Conservation (phyloP, 2,113 vertebrate species). For the Felis catus region DNA sequence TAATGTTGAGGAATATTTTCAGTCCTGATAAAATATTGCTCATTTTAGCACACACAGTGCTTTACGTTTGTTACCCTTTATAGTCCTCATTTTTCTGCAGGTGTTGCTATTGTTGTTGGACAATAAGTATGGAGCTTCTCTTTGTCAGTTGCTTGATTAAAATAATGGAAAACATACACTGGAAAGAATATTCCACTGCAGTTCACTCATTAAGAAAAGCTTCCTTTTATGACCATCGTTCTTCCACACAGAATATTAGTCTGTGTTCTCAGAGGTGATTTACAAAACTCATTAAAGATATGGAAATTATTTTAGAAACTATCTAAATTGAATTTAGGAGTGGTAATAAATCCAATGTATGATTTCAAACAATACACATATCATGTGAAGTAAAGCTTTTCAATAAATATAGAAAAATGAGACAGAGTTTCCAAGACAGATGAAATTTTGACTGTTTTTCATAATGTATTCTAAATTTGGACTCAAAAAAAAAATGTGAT, state of each 20-base stretch:
- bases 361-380: conserved; percentile 60
- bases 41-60: not conserved
- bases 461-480: not conserved
- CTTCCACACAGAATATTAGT: conserved; percentile 66
- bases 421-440: conserved; percentile 22
- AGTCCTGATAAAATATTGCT: conserved; percentile 50
- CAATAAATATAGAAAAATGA: conserved; percentile 42
- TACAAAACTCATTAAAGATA: conserved; percentile 77
- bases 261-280: conserved; percentile 71
- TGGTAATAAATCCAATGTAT: conserved; percentile 42
- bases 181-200: conserved; percentile 70
- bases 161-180: conserved; percentile 61
- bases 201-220: conserved; percentile 71
- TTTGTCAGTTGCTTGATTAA: conserved; percentile 79
- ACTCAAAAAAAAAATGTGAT: conserved; percentile 31
- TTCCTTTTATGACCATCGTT: conserved; percentile 61
- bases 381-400: conserved; percentile 43
- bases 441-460: not conserved
- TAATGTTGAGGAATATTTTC: not conserved
- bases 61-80: conserved; percentile 69
- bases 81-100: conserved; percentile 61
- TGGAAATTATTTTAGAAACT: conserved; percentile 73
- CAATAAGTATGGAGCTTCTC: conserved; percentile 65
- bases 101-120: conserved; percentile 73
- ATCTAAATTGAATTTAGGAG: conserved; percentile 71